Base-by-base conservation (phyloP, 64 coral and sea anemone species). In the Dendrophyllia cribrosa region DNA sequence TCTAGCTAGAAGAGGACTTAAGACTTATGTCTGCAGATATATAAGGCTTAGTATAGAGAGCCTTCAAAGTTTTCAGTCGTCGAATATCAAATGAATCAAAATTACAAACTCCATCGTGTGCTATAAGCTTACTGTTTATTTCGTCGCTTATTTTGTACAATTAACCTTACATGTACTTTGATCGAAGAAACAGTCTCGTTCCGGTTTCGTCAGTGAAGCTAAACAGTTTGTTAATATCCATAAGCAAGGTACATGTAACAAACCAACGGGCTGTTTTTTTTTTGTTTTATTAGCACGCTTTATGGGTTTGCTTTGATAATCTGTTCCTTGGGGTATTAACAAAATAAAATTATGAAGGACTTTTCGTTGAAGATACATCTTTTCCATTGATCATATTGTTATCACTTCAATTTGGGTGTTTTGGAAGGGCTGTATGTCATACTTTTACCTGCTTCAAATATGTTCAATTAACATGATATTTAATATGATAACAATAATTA, bases 401-500 rank as follows among this genome's bases (percentile, higher is more conserved):
- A 58, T 58, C 55, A 58, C 7, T 13, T 58, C 13, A 7, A 13
- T 2, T 20, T 75, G 46, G 45, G 71, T 15, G 43, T 16, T 50
- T 75, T 75, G 14, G 46, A 51, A 50, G 46, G 46, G 16, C 44
- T 20, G 16, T 51, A 44, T 75, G 47, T 75, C 43, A 20, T 75
- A 17, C 49, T 74, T 46, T 47, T 25, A 74, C 71, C 71, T 74
- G 71, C 71, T 74, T 74, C 14, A 74, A 45, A 15, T 7, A 9
- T 74, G 17, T 74, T 45, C 44, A 16, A 47, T 50, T 75, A 12
- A 75, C 45, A 49, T 47, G 46, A 51, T 49, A 75, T 75, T 51
- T 43, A 75, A 75, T 75, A 75, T 75, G 72, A 49, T 44, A 51
- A 49, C 72, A n/a, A 6, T 75, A 16, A 75, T 47, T 49, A 75